Percentiles rank a stretch among this genome's conserved stretches.
Evolutionary conservation across 2,888 invertebrate genomes (phyloP).

Genomic region (Scaptodrosophila latifasciaeformis): DNA sequence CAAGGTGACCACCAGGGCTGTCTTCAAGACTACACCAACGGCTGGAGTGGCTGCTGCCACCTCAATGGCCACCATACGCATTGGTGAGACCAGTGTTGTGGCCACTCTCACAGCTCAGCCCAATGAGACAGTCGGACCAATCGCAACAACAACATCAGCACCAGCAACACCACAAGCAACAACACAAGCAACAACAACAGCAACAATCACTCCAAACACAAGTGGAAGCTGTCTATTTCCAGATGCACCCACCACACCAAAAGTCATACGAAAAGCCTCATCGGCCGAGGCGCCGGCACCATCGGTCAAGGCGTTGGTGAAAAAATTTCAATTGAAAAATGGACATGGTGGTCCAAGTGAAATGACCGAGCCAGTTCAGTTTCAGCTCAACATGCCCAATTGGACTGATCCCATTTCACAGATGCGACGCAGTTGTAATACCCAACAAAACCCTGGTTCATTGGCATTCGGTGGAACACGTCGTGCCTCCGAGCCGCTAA

Average conservation of each 20-base stretch:
- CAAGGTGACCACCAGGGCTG: slow-evolving; percentile 19
- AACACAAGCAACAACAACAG: no score
- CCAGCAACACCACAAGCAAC: no score
- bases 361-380: no score
- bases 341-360: not conserved
- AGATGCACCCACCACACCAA: slow-evolving; percentile 81
- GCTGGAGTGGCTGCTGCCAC: slow-evolving; percentile 20
- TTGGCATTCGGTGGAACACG: slow-evolving; percentile 25
- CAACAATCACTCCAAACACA: slow-evolving; percentile 25
- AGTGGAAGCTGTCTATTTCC: slow-evolving; percentile 76
- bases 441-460: slow-evolving; percentile 13
- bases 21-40: slow-evolving; percentile 12
- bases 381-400: no score
- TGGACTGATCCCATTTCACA: slow-evolving; percentile 16
- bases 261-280: slow-evolving; percentile 80
- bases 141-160: slow-evolving; percentile 2
- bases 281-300: slow-evolving; percentile 77
- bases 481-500: slow-evolving; percentile 33
- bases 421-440: slow-evolving; percentile 22
- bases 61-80: slow-evolving; percentile 59
- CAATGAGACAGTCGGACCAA: slow-evolving; percentile 8
- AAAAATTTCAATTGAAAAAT: slow-evolving; percentile 73
- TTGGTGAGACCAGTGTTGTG: slow-evolving; percentile 55
- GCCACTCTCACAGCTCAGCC: slow-evolving; percentile 43
- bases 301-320: slow-evolving; percentile 74